Evolutionary conservation across 2,888 invertebrate genomes (phyloP), one percentile per base, ranked within the genome.

Genomic region (Drosophila austrosaltans): DNA sequence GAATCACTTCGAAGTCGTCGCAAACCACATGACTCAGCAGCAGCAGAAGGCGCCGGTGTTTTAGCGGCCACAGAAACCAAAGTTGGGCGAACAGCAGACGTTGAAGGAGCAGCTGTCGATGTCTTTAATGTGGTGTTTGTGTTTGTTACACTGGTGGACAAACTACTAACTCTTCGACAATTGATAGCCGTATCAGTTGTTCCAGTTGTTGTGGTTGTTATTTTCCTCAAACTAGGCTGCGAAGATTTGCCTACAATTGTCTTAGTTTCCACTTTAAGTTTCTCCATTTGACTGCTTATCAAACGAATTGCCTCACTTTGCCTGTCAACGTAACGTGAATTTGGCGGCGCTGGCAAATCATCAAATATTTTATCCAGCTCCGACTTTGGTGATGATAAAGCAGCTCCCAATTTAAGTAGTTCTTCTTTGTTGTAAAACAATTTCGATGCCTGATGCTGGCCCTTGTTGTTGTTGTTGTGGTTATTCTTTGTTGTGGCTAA

Each of bases 301-400:
- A 60, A 62, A 4, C 61, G 70, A 12, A 72, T 57, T 7, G 67
- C 30, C 1, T 66, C 62, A 3, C 64, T 64, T 5, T 65, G 36
- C 3, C 48, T 8, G 4, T 79, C 54, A 39, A 69, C 75, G 53
- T 64, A 65, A 3, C 61, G 66, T 12, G 48, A 8, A 4, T 48
- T 8, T 8, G 84, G 89, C 30, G 87, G 81, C 16, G 44, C 65
- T 7, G 84, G 89, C 53, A 85, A 57, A 6, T 83, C 81, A 0
- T 86, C 78, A 8, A 88, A 74, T 6, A 84, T 16, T 28, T 64
- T 42, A 0, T 87, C 89, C 32, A 88, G 16, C 16, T 81, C 76
- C 0, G 77, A 63, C 20, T 69, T 77, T 7, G 54, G 54, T 0
- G 22, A 3, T 22, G 53, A 8, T 16, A 16, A 16, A 3, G 57